These are phyloP conservation scores for Stenolophus ochropezus DNA, from an alignment of 2,888 invertebrate genomes.

Conservation along the genomic window DNA sequence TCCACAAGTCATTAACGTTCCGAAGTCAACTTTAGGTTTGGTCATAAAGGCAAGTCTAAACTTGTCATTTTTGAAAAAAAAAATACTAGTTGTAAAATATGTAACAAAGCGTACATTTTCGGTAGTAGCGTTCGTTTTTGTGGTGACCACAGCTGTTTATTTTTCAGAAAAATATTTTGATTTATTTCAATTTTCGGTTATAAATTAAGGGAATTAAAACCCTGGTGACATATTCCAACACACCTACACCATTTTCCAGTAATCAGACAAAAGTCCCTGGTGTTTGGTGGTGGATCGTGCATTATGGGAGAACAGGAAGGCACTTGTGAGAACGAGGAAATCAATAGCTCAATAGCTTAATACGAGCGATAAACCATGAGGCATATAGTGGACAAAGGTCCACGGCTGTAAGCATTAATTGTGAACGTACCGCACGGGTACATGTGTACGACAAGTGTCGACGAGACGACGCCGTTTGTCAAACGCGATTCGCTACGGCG, in stretches of 20 bases:
- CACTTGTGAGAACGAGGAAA: constrained; percentile 5
- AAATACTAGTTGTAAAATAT: too few relatives aligned
- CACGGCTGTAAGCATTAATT: constrained; percentile 53
- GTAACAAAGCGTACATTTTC: too few relatives aligned
- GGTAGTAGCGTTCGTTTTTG: too few relatives aligned
- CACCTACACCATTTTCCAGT: constrained; percentile 12
- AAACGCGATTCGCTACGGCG: constrained; percentile 57
- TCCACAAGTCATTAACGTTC: too few relatives aligned
- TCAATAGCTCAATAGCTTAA: constrained; percentile 37
- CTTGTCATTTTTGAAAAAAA: too few relatives aligned
- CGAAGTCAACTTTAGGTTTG: too few relatives aligned
- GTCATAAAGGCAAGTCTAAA: too few relatives aligned
- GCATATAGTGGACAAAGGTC: constrained; percentile 33
- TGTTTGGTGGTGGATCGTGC: too few relatives aligned
- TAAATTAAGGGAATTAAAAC: neutral
- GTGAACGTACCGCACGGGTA: constrained; percentile 64
- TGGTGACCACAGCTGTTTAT: too few relatives aligned
- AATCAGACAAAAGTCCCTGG: constrained; percentile 10
- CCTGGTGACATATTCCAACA: constrained; percentile 12
- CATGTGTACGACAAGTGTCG: constrained; percentile 73
- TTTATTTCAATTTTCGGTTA: neutral
- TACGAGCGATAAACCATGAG: constrained; percentile 32
- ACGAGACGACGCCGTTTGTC: constrained; percentile 66
- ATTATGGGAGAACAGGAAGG: neutral
- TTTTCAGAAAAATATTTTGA: neutral